Evolutionary conservation across 1,140 invertebrate species (phyloP), one percentile per base, ranked within the genome.

Genomic region (Nasonia longicornis): DNA sequence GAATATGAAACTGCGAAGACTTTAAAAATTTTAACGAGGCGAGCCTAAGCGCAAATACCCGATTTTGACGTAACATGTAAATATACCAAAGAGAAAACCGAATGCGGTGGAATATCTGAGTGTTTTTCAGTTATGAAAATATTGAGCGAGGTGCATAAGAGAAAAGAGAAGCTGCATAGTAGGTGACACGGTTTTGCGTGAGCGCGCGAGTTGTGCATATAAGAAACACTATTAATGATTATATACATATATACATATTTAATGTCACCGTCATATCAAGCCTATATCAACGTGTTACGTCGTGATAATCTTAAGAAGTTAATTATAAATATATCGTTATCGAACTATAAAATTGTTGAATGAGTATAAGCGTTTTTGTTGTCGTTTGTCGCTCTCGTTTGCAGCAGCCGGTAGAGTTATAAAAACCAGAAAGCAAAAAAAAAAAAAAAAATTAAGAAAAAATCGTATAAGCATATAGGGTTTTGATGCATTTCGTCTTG

Each of bases 281-380:
- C 88, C 88, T 90, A 90, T 91, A 90, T 91, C 89, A 90, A 88
- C 87, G 85, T 90, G 89, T 90, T 90, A 90, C 79, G 84, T 87
- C 86, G 85, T 88, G 89, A 86, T 84, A 82, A 85, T 84, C 73
- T 84, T 85, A 87, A 89, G 69, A 87, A 86, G 82, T 87, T 86
- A 87, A 89, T 89, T 70, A 89, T 89, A 88, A 58, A 58, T 58
- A 87, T 86, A 89, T 82, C 86, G 87, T 89, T 88, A 89, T 84
- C 81, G 80, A 88, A 84, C 84, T 85, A 88, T 83, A 85, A 80
- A 75, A 14, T 89, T 89, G 88, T 90, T 90, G 87, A 89, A 85
- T 84, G 84, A 83, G 84, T 81, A 83, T 84, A 83, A 86, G 58
- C 87, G 85, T 85, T 82, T 80, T 64, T 69, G 66, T 80, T 80